These are phyloP conservation scores for Chaunax sp. DNA, from an alignment of 2,797 vertebrate species.

Conservation along the genomic window DNA sequence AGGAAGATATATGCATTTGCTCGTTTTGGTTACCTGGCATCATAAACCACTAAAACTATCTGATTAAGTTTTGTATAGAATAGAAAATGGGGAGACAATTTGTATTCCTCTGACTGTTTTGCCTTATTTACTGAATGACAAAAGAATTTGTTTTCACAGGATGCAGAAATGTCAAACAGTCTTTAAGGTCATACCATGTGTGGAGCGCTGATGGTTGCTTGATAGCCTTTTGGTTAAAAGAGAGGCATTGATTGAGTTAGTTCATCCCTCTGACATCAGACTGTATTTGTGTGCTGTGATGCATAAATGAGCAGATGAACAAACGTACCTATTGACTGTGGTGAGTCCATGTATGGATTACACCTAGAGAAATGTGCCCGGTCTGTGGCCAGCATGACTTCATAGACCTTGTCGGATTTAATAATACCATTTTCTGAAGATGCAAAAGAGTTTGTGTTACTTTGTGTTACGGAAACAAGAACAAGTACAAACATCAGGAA, in stretches of 20 bases:
- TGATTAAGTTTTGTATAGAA: neutral
- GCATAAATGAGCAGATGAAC: neutral
- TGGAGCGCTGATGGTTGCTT: conserved; percentile 99
- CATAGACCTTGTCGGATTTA: conserved; percentile 97
- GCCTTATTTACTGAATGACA: conserved; percentile 3
- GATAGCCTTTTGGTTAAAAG: conserved; percentile 89
- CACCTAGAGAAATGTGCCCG: conserved; percentile 95
- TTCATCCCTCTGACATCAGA: conserved; percentile 1
- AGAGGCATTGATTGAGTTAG: conserved; percentile 56
- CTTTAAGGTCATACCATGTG: conserved; percentile 91
- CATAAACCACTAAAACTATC: neutral
- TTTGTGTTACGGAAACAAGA: conserved; percentile 5
- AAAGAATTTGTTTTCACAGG: conserved; percentile 19
- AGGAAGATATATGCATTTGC: neutral
- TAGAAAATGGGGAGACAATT: neutral
- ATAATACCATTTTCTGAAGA: conserved; percentile 98
- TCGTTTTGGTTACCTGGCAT: neutral
- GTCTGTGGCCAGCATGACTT: conserved; percentile 98
- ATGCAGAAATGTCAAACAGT: conserved; percentile 32
- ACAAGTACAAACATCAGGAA: conserved; percentile 13
- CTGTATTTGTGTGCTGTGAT: neutral
- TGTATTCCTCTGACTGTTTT: neutral
- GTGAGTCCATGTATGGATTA: conserved; percentile 99
- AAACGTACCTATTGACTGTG: conserved; percentile 89
- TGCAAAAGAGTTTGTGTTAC: conserved; percentile 54